These are phyloP conservation scores for Drosophila auraria DNA, from an alignment of 1,140 invertebrate genomes.

Conservation along the genomic window DNA sequence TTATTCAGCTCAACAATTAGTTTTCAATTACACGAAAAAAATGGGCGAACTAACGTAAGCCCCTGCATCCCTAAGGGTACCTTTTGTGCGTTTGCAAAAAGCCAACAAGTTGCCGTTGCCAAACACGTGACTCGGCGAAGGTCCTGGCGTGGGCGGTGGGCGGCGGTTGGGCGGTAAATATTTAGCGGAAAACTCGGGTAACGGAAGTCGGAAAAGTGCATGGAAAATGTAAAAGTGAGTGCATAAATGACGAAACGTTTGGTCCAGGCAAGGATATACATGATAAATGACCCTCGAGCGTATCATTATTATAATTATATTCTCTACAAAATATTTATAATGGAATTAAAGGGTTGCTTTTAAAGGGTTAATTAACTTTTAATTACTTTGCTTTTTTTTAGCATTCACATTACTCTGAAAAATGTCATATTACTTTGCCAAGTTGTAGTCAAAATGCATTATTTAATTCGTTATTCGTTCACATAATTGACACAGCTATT, in stretches of 20 bases:
- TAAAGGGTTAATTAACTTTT: too few relatives aligned
- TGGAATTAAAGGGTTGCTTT: too few relatives aligned
- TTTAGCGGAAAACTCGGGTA: conserved; percentile 24
- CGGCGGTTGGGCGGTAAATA: background rate
- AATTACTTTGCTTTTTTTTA: too few relatives aligned
- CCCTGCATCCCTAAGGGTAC: background rate
- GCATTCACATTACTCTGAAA: too few relatives aligned
- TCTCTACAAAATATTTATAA: background rate
- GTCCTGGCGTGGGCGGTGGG: background rate
- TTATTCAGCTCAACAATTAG: conserved; percentile 48
- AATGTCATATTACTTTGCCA: too few relatives aligned
- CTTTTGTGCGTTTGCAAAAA: conserved; percentile 19
- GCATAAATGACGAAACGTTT: background rate
- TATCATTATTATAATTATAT: conserved; percentile 1
- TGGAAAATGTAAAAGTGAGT: conserved; percentile 23
- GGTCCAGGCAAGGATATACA: background rate
- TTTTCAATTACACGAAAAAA: conserved; percentile 25
- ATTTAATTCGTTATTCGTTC: too few relatives aligned
- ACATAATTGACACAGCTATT: too few relatives aligned
- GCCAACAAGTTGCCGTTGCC: conserved; percentile 50
- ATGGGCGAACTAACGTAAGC: background rate
- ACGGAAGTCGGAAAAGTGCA: conserved; percentile 20
- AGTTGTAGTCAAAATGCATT: too few relatives aligned
- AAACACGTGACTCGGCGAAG: conserved; percentile 49
- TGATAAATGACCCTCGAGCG: background rate